A percentile compares a stretch with the other conserved stretches of the same genome.
phyloP scores from a whole-genome alignment of 2,888 invertebrate genomes.

The Himalopsyche anomala region DNA sequence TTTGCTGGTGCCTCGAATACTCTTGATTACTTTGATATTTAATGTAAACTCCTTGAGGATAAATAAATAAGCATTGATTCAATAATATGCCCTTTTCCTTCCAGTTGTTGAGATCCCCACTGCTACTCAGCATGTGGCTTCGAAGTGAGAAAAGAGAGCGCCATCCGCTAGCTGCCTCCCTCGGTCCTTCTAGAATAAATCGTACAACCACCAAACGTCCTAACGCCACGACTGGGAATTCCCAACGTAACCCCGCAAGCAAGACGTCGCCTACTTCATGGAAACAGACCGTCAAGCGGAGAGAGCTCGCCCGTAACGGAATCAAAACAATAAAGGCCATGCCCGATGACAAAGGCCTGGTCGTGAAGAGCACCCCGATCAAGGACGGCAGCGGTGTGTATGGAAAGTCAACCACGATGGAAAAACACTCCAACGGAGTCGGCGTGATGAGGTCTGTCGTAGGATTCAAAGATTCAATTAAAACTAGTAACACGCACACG shows the following conservation, averaged over 20 bases:
- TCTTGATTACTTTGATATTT: no score
- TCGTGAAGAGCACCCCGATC: background rate
- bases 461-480: background rate
- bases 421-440: constrained; percentile 53
- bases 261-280: constrained; percentile 69
- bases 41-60: no score
- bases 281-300: constrained; percentile 71
- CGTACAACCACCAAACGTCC: constrained; percentile 56
- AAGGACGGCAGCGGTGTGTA: constrained; percentile 54
- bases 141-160: constrained; percentile 82
- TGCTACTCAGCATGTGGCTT: constrained; percentile 78
- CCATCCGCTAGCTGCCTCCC: constrained; percentile 70
- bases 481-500: constrained; percentile 34
- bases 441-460: background rate
- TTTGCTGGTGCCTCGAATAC: no score
- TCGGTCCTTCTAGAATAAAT: constrained; percentile 54
- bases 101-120: constrained; percentile 34
- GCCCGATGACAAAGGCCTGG: constrained; percentile 41
- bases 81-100: constrained; percentile 1
- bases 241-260: constrained; percentile 60
- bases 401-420: constrained; percentile 56
- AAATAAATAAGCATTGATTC: no score
- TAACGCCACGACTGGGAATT: constrained; percentile 23
- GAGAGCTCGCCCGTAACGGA: constrained; percentile 72
- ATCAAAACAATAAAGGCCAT: constrained; percentile 66